These are phyloP conservation scores for Chydorus sphaericus DNA, from an alignment of 2,888 invertebrate species.

Conservation along the genomic window DNA sequence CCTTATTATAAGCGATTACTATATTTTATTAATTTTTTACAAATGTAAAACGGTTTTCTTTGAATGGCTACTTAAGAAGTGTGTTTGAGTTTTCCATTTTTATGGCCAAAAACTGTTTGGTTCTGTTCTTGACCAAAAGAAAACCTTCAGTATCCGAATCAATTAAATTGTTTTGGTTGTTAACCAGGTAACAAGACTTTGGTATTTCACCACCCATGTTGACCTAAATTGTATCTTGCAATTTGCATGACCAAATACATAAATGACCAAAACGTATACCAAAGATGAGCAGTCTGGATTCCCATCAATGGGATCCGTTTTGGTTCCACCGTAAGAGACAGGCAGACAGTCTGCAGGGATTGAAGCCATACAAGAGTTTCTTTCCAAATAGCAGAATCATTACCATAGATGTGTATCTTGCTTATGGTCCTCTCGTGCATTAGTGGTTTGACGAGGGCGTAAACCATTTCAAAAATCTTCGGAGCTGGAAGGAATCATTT, in stretches of 20 bases:
- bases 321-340: conserved; percentile 54
- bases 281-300: conserved; percentile 55
- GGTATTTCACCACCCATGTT: conserved; percentile 5
- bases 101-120: conserved; percentile 41
- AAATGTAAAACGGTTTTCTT: not conserved
- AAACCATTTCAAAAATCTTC: conserved; percentile 30
- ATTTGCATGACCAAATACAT: not conserved
- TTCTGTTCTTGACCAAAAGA: not conserved
- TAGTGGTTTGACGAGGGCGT: conserved; percentile 30
- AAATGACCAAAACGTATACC: conserved; percentile 35
- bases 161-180: not conserved
- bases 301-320: conserved; percentile 57
- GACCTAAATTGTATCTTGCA: not conserved
- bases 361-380: conserved; percentile 45
- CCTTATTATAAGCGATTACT: conserved; percentile 37
- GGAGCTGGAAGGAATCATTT: no score
- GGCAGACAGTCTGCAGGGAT: conserved; percentile 57
- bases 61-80: conserved; percentile 46
- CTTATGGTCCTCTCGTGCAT: conserved; percentile 31
- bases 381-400: conserved; percentile 10
- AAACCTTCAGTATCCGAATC: not conserved
- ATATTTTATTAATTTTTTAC: not conserved
- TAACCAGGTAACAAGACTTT: not conserved
- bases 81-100: conserved; percentile 53
- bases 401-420: conserved; percentile 28